Conservation (phyloP, 2,113 vertebrate species). For the Engraulis encrasicolus region DNA sequence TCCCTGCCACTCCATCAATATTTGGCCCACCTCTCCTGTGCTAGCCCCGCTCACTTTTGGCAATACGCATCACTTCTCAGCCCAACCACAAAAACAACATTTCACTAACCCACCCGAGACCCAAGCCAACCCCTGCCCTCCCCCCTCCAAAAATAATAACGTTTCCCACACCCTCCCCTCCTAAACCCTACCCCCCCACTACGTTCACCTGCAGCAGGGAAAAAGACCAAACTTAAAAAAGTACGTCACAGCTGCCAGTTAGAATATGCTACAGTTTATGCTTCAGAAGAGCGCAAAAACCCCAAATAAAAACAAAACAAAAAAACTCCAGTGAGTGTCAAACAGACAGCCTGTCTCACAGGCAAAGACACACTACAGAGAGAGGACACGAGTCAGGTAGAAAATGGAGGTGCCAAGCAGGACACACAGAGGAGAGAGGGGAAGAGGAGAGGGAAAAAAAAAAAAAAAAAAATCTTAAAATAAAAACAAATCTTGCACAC, state of each 20-base stretch:
- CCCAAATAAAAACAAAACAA: neutral
- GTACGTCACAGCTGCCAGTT: constrained; percentile 72
- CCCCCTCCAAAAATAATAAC: too few species aligned
- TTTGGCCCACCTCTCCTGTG: neutral
- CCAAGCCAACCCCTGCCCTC: too few species aligned
- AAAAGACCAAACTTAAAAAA: constrained; percentile 42
- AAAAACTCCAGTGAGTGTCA: neutral
- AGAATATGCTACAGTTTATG: constrained; percentile 74
- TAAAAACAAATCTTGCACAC: neutral
- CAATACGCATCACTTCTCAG: neutral
- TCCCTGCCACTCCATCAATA: neutral
- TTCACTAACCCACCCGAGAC: too few species aligned
- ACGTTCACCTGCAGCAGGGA: constrained; percentile 46
- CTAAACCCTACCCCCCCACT: constrained; percentile 44
- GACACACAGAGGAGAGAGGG: neutral
- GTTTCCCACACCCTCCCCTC: constrained; percentile 10
- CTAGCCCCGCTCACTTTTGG: neutral
- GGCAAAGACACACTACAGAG: neutral
- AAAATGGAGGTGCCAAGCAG: neutral
- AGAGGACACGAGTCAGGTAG: neutral
- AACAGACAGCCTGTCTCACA: neutral
- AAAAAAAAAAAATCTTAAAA: neutral
- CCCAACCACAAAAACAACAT: neutral
- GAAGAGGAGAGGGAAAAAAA: neutral
- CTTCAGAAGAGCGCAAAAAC: constrained; percentile 45